Conservation (phyloP, 2,113 vertebrate genomes). For the Pollimyrus isidori region DNA sequence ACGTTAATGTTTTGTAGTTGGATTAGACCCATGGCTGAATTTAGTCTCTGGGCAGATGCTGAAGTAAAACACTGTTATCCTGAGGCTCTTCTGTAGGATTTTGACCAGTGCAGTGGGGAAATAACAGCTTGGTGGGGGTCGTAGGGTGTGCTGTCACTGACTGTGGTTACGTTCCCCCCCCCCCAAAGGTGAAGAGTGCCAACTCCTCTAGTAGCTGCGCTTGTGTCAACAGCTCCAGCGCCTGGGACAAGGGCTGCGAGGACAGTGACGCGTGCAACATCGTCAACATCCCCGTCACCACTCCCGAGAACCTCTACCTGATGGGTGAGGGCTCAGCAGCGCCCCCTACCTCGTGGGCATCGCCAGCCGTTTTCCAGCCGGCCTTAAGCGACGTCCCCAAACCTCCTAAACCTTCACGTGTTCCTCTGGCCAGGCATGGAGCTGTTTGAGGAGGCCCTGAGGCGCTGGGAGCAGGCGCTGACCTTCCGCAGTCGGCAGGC, state of each 20-base stretch:
- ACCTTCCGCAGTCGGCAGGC: constrained; percentile 75
- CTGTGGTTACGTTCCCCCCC: not conserved
- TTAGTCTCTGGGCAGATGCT: not conserved
- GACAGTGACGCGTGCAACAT: constrained; percentile 70
- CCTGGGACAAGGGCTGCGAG: constrained; percentile 75
- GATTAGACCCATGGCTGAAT: not conserved
- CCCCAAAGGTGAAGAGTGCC: constrained; percentile 72
- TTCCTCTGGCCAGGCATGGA: constrained; percentile 75
- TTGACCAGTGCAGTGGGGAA: not conserved
- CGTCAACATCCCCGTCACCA: constrained; percentile 80
- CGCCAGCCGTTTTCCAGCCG: not conserved
- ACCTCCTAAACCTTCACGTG: not conserved
- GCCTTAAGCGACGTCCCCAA: not conserved
- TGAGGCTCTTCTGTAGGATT: not conserved
- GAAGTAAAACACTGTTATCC: not conserved
- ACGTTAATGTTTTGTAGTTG: not conserved
- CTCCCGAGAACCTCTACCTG: constrained; percentile 89
- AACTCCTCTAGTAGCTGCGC: constrained; percentile 84
- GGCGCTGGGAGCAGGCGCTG: constrained; percentile 87
- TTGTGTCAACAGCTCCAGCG: constrained; percentile 71
- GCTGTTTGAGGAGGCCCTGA: constrained; percentile 86
- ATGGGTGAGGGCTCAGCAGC: constrained; percentile 70
- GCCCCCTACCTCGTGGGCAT: not conserved
- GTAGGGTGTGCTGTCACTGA: not conserved
- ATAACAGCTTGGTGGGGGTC: not conserved